Conservation (phyloP, 2,797 vertebrate genomes). For the Heliangelus exortis region DNA sequence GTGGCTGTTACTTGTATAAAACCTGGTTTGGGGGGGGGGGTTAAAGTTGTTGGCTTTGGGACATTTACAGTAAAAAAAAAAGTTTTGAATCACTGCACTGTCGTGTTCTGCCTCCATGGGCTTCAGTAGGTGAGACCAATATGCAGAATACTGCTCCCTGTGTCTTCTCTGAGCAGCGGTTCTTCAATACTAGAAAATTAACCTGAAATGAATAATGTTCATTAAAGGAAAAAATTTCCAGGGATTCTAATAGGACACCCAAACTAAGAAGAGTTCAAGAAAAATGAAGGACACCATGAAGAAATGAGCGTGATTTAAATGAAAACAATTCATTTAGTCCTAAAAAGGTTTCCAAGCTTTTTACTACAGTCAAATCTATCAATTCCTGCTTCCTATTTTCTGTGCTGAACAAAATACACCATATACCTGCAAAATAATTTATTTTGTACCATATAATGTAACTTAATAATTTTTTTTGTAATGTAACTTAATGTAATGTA, state of each 20-base stretch:
- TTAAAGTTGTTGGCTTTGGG: not conserved
- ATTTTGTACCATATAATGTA: accelerated
- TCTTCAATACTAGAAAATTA: not conserved
- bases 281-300: not conserved
- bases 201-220: not conserved
- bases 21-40: not conserved
- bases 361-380: not conserved
- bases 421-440: not conserved
- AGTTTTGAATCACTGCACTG: not conserved
- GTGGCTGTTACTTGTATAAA: not conserved
- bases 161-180: not conserved
- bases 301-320: not conserved
- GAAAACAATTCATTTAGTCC: not conserved
- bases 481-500: too few species aligned
- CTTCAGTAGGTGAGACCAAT: not conserved
- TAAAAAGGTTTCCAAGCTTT: not conserved
- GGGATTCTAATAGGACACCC: not conserved
- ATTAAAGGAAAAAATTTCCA: not conserved
- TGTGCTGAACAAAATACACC: not conserved
- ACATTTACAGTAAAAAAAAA: not conserved
- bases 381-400: not conserved
- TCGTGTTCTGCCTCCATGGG: not conserved
- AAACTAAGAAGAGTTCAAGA: not conserved
- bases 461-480: too few species aligned
- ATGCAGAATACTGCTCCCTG: not conserved